These are phyloP conservation scores for Paedocypris micromegethes DNA, from an alignment of 2,797 vertebrate species.

Conservation along the genomic window DNA sequence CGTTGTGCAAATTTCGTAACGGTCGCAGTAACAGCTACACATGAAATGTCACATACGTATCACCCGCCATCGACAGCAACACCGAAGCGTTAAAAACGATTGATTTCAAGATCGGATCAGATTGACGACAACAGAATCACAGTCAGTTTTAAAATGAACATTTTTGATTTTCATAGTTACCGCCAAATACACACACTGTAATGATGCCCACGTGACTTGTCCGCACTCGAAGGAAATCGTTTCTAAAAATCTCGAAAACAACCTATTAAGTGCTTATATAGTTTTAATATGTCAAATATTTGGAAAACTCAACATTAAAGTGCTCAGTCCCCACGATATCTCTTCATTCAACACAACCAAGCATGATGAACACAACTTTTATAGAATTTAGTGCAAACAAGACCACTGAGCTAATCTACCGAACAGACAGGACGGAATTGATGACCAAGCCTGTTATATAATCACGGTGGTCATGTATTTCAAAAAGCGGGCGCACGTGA, in stretches of 20 bases:
- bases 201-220: no score
- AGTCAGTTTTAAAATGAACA: neutral
- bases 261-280: neutral
- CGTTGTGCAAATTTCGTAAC: constrained; percentile 2
- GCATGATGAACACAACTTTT: no score
- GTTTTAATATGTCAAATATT: neutral
- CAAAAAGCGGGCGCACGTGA: no score
- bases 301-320: neutral
- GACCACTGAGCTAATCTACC: no score
- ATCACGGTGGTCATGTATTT: no score
- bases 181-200: no score
- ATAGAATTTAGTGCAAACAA: neutral
- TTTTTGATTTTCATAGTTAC: neutral
- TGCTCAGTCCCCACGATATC: neutral
- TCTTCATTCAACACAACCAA: constrained; percentile 1
- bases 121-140: no score
- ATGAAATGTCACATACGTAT: constrained; percentile 40
- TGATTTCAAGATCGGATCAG: constrained; percentile 30
- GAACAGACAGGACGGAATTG: no score
- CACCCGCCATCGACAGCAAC: constrained; percentile 40
- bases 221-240: no score
- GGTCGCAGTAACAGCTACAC: constrained; percentile 45
- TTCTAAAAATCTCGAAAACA: no score
- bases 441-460: constrained; percentile 20
- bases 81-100: constrained; percentile 38